These are phyloP conservation scores for Brachyistius frenatus DNA, from an alignment of 2,113 vertebrate species.

Conservation along the genomic window DNA sequence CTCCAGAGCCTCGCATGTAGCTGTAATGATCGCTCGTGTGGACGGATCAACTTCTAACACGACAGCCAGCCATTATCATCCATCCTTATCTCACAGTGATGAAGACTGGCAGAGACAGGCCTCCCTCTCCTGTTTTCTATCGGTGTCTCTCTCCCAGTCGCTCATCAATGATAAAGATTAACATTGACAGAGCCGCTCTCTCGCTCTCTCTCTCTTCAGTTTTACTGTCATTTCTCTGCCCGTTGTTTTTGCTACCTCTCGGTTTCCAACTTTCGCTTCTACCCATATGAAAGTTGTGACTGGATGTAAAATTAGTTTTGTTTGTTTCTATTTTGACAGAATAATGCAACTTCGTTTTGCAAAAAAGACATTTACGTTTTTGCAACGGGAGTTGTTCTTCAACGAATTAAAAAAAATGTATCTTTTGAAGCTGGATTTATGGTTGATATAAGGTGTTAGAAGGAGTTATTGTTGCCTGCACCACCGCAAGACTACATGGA, in stretches of 20 bases:
- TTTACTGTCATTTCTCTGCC: not conserved
- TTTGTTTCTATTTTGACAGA: no score
- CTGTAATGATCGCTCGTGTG: constrained; percentile 1
- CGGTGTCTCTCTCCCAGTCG: not conserved
- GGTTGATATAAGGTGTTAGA: not conserved
- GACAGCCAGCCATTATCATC: constrained; percentile 34
- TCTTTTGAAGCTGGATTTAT: not conserved
- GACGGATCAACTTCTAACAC: constrained; percentile 27
- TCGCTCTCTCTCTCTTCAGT: constrained; percentile 2
- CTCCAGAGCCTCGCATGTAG: constrained; percentile 13
- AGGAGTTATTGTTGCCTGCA: no score
- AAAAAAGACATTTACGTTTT: not conserved
- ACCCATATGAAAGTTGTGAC: no score
- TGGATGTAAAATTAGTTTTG: no score
- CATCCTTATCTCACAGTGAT: constrained; percentile 35
- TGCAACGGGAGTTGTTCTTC: not conserved
- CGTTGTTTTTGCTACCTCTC: not conserved
- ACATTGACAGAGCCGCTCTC: constrained; percentile 17
- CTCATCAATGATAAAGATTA: constrained; percentile 27
- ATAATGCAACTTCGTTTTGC: not conserved
- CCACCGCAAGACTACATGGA: no score
- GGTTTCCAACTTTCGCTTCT: not conserved
- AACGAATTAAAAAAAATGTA: not conserved
- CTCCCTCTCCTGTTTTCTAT: not conserved
- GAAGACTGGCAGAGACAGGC: constrained; percentile 19